These are phyloP conservation scores for Hippocampus abdominalis DNA, from an alignment of 2,113 vertebrate species.

Conservation along the genomic window DNA sequence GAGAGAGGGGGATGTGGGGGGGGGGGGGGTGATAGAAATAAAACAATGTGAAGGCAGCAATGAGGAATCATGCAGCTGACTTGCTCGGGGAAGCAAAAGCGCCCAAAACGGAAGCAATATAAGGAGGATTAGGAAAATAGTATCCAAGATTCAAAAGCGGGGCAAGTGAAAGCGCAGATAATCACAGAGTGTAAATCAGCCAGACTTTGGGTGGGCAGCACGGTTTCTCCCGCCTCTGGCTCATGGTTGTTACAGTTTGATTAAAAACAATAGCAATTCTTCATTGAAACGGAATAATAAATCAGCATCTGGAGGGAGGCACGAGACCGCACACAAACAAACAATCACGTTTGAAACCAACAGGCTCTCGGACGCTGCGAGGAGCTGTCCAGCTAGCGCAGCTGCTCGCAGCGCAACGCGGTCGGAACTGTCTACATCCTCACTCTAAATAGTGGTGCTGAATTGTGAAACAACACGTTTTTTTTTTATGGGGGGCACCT, in stretches of 20 bases:
- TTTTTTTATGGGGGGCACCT: too few relatives aligned
- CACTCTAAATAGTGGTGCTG: constrained; percentile 28
- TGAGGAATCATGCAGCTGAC: constrained; percentile 34
- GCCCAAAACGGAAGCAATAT: constrained; percentile 44
- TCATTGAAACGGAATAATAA: constrained; percentile 72
- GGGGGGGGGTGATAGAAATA: constrained; percentile 11
- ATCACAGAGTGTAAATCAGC: constrained; percentile 52
- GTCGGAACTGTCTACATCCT: constrained; percentile 35
- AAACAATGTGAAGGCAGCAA: constrained; percentile 30
- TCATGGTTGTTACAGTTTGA: constrained; percentile 61
- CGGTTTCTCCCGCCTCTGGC: constrained; percentile 50
- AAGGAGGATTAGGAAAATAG: constrained; percentile 43
- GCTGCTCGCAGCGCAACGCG: neutral
- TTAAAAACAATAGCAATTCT: constrained; percentile 71
- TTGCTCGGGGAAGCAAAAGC: constrained; percentile 36
- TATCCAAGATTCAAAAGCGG: constrained; percentile 20
- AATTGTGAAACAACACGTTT: constrained; percentile 13
- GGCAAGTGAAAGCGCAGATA: constrained; percentile 19
- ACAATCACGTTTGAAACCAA: constrained; percentile 1
- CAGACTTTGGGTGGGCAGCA: constrained; percentile 45
- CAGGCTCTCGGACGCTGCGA: constrained; percentile 1
- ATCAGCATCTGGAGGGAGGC: constrained; percentile 47
- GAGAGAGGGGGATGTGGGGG: too few relatives aligned
- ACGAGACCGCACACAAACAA: constrained; percentile 8
- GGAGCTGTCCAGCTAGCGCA: constrained; percentile 48